Percentiles rank a stretch among this genome's conserved stretches.
These are phyloP conservation scores for Archilochus colubris DNA, from an alignment of 2,113 vertebrate species.

Conservation along the genomic window DNA sequence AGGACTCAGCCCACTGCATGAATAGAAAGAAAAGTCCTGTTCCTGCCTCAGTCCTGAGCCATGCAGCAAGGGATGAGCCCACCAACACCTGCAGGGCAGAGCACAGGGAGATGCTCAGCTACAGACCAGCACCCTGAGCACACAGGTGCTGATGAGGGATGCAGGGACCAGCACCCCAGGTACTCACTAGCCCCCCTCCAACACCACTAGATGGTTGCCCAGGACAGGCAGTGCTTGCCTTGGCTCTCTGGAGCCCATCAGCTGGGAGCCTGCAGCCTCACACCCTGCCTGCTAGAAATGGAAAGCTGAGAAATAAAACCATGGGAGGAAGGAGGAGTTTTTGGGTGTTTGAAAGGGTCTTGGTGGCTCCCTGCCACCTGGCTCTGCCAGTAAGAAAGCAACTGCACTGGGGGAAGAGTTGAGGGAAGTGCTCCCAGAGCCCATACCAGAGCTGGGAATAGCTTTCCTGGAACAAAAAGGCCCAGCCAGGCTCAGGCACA, in stretches of 20 bases:
- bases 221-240: neutral
- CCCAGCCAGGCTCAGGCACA: rapidly evolving
- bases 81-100: no score
- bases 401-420: neutral
- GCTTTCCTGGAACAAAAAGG: neutral
- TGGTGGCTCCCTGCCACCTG: neutral
- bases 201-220: rapidly evolving
- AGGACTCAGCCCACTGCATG: no score
- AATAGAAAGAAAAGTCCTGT: no score
- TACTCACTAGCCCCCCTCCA: neutral
- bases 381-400: neutral
- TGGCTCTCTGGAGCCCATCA: neutral
- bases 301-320: neutral
- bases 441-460: neutral
- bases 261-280: no score
- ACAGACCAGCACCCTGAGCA: no score
- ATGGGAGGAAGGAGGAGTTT: neutral
- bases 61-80: no score
- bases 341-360: neutral
- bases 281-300: neutral
- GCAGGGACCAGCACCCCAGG: rapidly evolving
- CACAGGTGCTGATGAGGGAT: rapidly evolving
- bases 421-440: neutral
- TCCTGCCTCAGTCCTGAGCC: no score
- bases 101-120: no score